Conservation (phyloP, 2,113 vertebrate species). For the Paramormyrops kingsleyae region DNA sequence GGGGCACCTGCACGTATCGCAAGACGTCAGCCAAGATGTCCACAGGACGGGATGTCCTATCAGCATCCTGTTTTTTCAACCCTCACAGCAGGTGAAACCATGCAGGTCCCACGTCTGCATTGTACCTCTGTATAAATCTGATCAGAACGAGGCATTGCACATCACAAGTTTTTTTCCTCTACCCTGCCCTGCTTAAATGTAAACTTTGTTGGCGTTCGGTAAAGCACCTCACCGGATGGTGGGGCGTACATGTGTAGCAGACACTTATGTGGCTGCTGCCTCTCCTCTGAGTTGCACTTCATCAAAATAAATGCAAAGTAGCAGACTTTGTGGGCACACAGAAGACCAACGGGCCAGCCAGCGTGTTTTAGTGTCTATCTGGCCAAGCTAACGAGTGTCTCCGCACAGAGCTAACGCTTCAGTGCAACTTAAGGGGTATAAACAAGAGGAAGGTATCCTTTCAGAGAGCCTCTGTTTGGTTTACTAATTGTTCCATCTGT, state of each 20-base stretch:
- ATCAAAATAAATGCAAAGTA: not conserved
- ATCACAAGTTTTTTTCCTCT: not conserved
- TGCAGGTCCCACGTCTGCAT: not conserved
- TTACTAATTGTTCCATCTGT: not conserved
- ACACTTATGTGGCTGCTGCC: not conserved
- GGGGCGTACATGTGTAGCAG: not conserved
- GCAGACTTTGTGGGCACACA: not conserved
- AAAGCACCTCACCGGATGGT: not conserved
- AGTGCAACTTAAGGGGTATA: not conserved
- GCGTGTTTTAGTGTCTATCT: not conserved
- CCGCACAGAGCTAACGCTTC: not conserved
- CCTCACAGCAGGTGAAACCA: not conserved
- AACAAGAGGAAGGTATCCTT: not conserved
- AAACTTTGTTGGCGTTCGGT: not conserved
- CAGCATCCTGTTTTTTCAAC: not conserved
- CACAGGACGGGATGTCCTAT: not conserved
- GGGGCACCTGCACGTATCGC: not conserved
- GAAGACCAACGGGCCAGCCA: not conserved
- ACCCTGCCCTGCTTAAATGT: not conserved
- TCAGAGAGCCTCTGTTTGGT: not conserved
- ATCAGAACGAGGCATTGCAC: not conserved
- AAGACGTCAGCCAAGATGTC: not conserved
- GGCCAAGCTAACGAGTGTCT: not conserved
- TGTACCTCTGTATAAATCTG: not conserved
- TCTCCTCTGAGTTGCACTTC: not conserved